Conservation (phyloP, 2,888 invertebrate species). For the Zygothrica quintamaculata region DNA sequence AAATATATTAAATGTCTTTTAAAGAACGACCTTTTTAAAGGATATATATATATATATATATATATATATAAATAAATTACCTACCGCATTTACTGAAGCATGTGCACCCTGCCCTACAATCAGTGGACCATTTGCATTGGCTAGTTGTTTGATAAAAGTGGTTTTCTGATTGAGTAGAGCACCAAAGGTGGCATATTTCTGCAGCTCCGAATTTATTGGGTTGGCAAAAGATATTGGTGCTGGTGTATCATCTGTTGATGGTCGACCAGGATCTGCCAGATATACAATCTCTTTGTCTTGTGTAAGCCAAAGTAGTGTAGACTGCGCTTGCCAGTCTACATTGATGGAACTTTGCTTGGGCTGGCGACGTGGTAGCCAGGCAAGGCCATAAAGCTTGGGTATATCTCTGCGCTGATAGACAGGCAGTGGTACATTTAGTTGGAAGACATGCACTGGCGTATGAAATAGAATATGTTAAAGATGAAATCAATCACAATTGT, state of each 20-base stretch:
- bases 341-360: conserved; percentile 84
- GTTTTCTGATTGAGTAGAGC: conserved; percentile 81
- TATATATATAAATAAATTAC: conserved; percentile 47
- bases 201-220: conserved; percentile 52
- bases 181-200: conserved; percentile 85
- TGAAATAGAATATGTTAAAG: not conserved
- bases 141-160: conserved; percentile 28
- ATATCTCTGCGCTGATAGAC: conserved; percentile 86
- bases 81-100: conserved; percentile 85
- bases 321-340: conserved; percentile 87
- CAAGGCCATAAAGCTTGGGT: conserved; percentile 85
- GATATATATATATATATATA: conserved; percentile 7
- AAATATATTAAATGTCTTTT: conserved; percentile 9
- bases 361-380: conserved; percentile 86
- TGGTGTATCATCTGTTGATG: conserved; percentile 83
- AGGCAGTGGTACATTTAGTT: conserved; percentile 86
- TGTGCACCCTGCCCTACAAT: conserved; percentile 84
- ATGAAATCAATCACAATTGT: not conserved
- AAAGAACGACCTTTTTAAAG: not conserved
- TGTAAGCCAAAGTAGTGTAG: conserved; percentile 87
- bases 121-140: conserved; percentile 69
- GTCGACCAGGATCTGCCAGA: conserved; percentile 84
- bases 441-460: conserved; percentile 87
- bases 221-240: conserved; percentile 82
- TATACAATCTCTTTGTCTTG: conserved; percentile 86